Percentiles rank a stretch among this genome's conserved stretches.
These are phyloP conservation scores for Ceratoteleas bidentatus DNA, from an alignment of 1,140 invertebrate species.

Conservation along the genomic window DNA sequence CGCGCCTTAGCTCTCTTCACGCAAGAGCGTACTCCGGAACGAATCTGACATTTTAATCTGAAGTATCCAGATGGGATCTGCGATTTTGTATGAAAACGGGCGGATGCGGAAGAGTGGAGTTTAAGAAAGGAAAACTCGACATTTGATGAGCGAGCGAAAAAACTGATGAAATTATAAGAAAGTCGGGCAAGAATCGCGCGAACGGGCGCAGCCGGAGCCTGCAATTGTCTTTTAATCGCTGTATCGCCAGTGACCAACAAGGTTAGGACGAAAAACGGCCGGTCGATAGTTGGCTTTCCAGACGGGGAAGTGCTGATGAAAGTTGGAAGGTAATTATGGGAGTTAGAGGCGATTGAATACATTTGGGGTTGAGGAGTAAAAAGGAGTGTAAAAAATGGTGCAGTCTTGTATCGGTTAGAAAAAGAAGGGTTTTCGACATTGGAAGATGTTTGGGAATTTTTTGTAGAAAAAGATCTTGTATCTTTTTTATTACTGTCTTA, in stretches of 20 bases:
- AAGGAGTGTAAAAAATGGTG: too few species aligned
- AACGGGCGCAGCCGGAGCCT: conserved; percentile 10
- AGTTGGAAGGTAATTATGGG: too few species aligned
- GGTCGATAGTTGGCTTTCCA: too few species aligned
- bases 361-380: too few species aligned
- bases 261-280: too few species aligned
- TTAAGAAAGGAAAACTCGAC: conserved; percentile 59
- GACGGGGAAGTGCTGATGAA: too few species aligned
- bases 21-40: conserved; percentile 67
- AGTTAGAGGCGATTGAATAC: too few species aligned
- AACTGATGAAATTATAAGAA: conserved; percentile 61
- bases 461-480: too few species aligned
- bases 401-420: too few species aligned
- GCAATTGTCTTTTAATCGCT: conserved; percentile 50
- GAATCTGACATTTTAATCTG: conserved; percentile 81
- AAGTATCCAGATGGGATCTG: conserved; percentile 79
- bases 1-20: conserved; percentile 51
- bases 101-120: conserved; percentile 53
- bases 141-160: conserved; percentile 50
- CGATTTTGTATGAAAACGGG: conserved; percentile 66
- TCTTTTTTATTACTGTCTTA: too few species aligned
- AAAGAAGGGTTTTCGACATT: too few species aligned
- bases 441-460: too few species aligned
- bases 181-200: conserved; percentile 39
- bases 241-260: background rate